These are phyloP conservation scores for Acanthiza pusilla DNA, from an alignment of 2,797 vertebrate genomes.

Conservation along the genomic window DNA sequence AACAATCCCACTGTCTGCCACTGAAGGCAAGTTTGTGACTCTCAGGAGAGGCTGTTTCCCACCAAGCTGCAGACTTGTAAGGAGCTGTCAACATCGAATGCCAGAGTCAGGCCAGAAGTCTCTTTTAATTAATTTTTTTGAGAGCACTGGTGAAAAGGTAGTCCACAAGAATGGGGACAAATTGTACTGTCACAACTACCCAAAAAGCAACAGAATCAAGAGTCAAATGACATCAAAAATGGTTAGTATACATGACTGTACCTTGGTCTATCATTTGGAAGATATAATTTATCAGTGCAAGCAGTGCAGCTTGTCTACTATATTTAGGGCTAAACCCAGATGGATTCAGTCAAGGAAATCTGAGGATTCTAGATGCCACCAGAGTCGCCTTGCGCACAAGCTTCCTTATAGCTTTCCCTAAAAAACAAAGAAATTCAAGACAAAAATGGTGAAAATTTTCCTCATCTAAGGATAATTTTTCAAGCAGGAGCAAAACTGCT, in stretches of 20 bases:
- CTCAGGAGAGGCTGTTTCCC: not conserved
- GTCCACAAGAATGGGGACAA: not conserved
- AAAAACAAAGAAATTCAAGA: slow-evolving; percentile 67
- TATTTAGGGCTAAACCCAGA: slow-evolving; percentile 65
- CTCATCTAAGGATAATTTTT: slow-evolving; percentile 30
- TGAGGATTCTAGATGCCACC: slow-evolving; percentile 67
- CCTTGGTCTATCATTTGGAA: slow-evolving; percentile 71
- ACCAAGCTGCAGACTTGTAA: not conserved
- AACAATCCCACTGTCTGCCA: not conserved
- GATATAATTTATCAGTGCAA: slow-evolving; percentile 66
- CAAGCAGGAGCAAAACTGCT: slow-evolving; percentile 51
- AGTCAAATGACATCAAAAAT: slow-evolving; percentile 51
- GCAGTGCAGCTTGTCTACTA: slow-evolving; percentile 66
- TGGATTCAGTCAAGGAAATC: slow-evolving; percentile 69
- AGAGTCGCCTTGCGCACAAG: slow-evolving; percentile 62
- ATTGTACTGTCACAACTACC: not conserved
- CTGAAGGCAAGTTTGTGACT: not conserved
- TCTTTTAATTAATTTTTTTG: not conserved
- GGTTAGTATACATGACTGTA: slow-evolving; percentile 57
- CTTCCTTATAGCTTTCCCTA: slow-evolving; percentile 65
- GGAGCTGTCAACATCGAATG: slow-evolving; percentile 5
- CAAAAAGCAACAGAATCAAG: slow-evolving; percentile 51
- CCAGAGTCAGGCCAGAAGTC: not conserved
- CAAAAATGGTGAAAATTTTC: slow-evolving; percentile 56
- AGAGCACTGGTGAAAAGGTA: not conserved